A percentile compares a stretch with the other conserved stretches of the same genome.
Evolutionary conservation across 2,113 vertebrate species (phyloP).

Genomic region (Perccottus glenii): DNA sequence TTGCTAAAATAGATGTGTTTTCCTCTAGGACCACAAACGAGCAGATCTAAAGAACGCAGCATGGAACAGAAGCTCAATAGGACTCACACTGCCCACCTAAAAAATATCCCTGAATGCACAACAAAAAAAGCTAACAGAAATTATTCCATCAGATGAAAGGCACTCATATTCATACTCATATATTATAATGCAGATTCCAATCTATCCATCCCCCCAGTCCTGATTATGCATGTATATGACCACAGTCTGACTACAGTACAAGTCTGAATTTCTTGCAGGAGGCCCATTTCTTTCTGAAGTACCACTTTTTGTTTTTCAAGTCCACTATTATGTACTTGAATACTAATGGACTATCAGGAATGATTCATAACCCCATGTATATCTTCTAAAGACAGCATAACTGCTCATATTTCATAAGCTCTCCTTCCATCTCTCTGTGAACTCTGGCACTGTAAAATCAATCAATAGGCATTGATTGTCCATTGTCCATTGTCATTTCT

Average conservation of each 20-base stretch:
- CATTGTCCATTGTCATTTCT: constrained; percentile 54
- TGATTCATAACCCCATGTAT: constrained; percentile 51
- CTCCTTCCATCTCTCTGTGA: constrained; percentile 26
- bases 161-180: constrained; percentile 9
- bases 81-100: background rate
- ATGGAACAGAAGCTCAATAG: constrained; percentile 20
- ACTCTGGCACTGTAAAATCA: constrained; percentile 57
- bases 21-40: background rate
- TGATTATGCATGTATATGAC: constrained; percentile 1
- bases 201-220: constrained; percentile 18
- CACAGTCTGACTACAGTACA: background rate
- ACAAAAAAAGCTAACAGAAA: constrained; percentile 5
- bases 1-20: background rate
- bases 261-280: background rate
- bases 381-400: constrained; percentile 31
- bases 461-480: constrained; percentile 67
- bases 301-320: constrained; percentile 7
- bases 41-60: constrained; percentile 10
- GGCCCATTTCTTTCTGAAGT: background rate
- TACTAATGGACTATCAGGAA: constrained; percentile 23
- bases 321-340: constrained; percentile 7
- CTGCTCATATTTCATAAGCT: constrained; percentile 36
- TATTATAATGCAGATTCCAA: constrained; percentile 1
- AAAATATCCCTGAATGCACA: constrained; percentile 26
- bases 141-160: background rate